Base-by-base conservation (phyloP, 1,140 invertebrate species). In the Zaprionus gabonicus region DNA sequence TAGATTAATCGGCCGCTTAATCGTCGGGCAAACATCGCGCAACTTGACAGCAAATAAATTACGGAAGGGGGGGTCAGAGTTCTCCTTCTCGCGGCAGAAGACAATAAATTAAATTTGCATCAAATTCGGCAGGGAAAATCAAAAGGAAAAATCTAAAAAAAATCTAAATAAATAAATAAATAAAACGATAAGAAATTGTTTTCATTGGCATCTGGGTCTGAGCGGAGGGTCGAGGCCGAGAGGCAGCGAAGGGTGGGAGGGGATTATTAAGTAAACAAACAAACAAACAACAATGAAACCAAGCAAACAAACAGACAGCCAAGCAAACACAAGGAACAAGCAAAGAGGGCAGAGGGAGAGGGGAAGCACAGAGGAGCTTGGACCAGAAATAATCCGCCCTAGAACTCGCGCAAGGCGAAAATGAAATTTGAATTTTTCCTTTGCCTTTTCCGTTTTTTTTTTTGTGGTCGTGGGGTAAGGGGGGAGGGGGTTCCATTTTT, bases 21-120 rank as follows among this genome's bases (percentile, higher is more conserved):
- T 72, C 74, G 69, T 56, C 62, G 10, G 63, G 38, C 69, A 68
- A 74, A 64, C 44, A 78, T 55, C 41, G 65, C 41, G 65, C 36
- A 66, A 69, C 69, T 76, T 76, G 74, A 73, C 75, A 78, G 63
- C 72, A 79, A 90, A 88, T 90, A 81, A 88, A 88, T 90, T 79
- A 84, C 76, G 66, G 7, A 7, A 56, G 41, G 38, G 27, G 53
- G 69, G 84, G 78, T 69, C 70, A 78, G 20, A 59, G 80, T 62
- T 76, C 79, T 86, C 79, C 46, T n/a, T 15, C 9, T 49, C 34
- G 57, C 34, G 53, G 28, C 17, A 41, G 60, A 76, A 76, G 62
- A 81, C 81, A 81, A 88, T 88, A 88, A 88, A 88, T 88, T 88
- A 81, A 90, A 84, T 84, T 56, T 88, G 90, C 85, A 88, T 90